Evolutionary conservation across 1,140 invertebrate genomes (phyloP), one percentile per base, ranked within the genome.

Genomic region (Drosophila arawakana): DNA sequence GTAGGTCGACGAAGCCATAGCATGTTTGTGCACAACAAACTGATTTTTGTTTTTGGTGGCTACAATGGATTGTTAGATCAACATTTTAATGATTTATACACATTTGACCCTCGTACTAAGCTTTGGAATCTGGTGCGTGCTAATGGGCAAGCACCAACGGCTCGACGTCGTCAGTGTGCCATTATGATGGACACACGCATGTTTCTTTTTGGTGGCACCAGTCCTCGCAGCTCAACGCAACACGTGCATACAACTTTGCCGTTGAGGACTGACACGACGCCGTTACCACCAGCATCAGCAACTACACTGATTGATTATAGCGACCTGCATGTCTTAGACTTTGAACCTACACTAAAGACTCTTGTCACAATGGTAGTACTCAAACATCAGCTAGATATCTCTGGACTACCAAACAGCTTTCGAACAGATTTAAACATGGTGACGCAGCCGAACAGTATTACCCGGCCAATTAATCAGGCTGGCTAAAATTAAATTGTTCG

Each of bases 31-130:
- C 95, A 97, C 85, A 94, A 95, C 73, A 95, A 94, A 21, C 93
- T 95, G 76, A 94, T 98, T 91, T 97, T 97, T 81, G 95, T 98
- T 50, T 98, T 98, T 93, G 97, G 97, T 41, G 97, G 97, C 8
- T 98, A 96, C 88, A 97, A 97, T 93, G 96, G 96, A 5, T 92
- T 95, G 13, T 83, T 93, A 39, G 94, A 96, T 73, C 92, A 94
- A 57, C 97, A 98, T 92, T 98, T 95, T 85, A 96, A 97, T 93
- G 97, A 98, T 93, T 91, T 98, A 39, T 95, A 95, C 82, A 94
- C 94, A 83, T 98, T 95, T 93, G 93, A 95, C 92, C 93, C 95
- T 80, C 92, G 92, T 58, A 93, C 92, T 15, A 95, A 94, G 76
- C 73, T 91, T 10, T 97, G 96, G 96, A 94, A 93, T 66, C 81